Conservation (phyloP, 2,113 vertebrate species). For the Phocoena sinus region DNA sequence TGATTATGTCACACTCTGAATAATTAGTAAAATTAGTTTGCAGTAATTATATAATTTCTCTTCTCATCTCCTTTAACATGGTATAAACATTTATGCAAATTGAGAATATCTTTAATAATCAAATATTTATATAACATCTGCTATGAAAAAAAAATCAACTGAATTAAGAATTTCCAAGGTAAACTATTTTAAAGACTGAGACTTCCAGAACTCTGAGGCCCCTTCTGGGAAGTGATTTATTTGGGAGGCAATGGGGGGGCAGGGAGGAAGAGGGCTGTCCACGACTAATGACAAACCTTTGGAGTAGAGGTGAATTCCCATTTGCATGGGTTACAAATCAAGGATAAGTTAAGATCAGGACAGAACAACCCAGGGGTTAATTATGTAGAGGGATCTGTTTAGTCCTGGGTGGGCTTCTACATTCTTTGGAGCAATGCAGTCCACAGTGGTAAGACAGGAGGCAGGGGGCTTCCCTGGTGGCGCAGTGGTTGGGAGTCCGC, state of each 20-base stretch:
- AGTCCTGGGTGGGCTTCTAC: background rate
- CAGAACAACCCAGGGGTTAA: background rate
- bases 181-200: background rate
- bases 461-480: background rate
- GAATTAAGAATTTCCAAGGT: background rate
- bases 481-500: no score
- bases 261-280: background rate
- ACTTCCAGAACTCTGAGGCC: background rate
- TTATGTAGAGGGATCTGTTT: background rate
- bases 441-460: background rate
- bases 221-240: background rate
- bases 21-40: background rate
- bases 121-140: background rate
- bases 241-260: background rate
- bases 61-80: background rate
- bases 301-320: background rate
- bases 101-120: background rate
- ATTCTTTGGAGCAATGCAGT: rapidly evolving
- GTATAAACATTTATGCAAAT: background rate
- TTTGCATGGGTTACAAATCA: background rate
- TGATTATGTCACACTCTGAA: background rate
- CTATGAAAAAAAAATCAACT: background rate
- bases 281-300: rapidly evolving
- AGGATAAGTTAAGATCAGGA: background rate
- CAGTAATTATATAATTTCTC: background rate